Base-by-base conservation (phyloP, 1,140 invertebrate genomes). In the Drosophila ercepeae region DNA sequence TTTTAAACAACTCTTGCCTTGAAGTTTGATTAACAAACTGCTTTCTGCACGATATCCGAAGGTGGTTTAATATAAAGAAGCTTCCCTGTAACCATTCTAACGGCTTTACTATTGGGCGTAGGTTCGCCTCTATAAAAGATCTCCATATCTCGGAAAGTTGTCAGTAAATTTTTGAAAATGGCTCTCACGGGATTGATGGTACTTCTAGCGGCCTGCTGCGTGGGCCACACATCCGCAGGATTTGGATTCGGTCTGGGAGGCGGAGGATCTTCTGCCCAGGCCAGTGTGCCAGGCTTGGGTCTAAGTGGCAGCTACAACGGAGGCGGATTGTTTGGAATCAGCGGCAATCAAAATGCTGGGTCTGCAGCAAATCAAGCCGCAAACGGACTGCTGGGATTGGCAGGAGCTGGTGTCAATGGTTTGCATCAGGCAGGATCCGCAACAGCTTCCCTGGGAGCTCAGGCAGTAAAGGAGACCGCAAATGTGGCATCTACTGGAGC, bases 121-220 rank as follows among this genome's bases (percentile, higher is more conserved):
- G 41, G 50, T 51, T 39, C 19, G 59, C 32, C 39, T 50, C 60
- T 67, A 67, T 67, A 67, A 65, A 67, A 65, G 59, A 34, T 34
- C 14, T 14, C 0, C 14, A 25, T 25, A 51, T 42, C 59, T 23
- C 19, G 45, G 60, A 51, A 67, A 41, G 25, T 36, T 16, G 59
- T 32, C 51, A 67, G 59, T 67, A 14, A 67, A 45, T 51, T 67
- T 42, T 1, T 8, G 39, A 65, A 25, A 65, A 67, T 65, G 63
- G n/a, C n/a, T 65, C 59, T 45, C 59, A 32, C 25, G 45, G 60
- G 63, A 67, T 51, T 67, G 36, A 3, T 32, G 25, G 21, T 65
- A 25, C 6, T 65, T 49, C 5, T 65, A n/a, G 8, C 19, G 4
- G 59, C 46, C 19, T 32, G 59, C 14, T 67, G 36, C 18, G 25